Percentiles rank a stretch among this genome's conserved stretches.
Evolutionary conservation across 2,888 invertebrate genomes (phyloP).

Genomic region (Nephrotoma appendiculata): DNA sequence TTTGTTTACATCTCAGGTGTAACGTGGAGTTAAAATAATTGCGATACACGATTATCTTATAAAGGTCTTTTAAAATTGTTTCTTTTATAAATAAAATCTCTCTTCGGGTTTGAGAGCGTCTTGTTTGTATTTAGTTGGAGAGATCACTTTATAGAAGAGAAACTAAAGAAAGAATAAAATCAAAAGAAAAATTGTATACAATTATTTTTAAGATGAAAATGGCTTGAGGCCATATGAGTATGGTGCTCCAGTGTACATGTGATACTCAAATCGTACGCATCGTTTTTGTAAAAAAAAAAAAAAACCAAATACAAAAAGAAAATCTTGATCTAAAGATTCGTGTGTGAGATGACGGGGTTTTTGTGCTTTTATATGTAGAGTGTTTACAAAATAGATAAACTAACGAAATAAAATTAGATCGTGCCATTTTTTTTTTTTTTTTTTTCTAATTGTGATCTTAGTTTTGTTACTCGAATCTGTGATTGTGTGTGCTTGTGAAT

Average conservation of each 20-base stretch:
- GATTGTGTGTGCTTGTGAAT: not conserved
- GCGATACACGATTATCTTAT: not conserved
- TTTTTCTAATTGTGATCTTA: not conserved
- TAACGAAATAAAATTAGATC: not conserved
- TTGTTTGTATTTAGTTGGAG: not conserved
- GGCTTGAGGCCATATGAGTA: slow-evolving; percentile 7
- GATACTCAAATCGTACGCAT: slow-evolving; percentile 9
- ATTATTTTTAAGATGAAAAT: slow-evolving; percentile 1
- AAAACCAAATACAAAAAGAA: not conserved
- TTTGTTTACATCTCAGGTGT: not conserved
- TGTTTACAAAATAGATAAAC: not conserved
- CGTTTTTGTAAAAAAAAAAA: not conserved
- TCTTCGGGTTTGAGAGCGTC: not conserved
- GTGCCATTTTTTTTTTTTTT: not conserved
- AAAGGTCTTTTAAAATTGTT: not conserved
- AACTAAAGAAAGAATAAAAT: not conserved
- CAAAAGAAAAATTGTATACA: not conserved
- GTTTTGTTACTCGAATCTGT: not conserved
- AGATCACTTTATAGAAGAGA: not conserved
- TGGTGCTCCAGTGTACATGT: slow-evolving; percentile 8
- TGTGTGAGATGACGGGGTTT: not conserved
- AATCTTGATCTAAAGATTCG: not conserved
- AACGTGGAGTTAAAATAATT: not conserved
- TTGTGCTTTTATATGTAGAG: not conserved
- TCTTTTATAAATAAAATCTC: not conserved